Percentiles rank a stretch among this genome's conserved stretches.
phyloP scores from a whole-genome alignment of 2,113 vertebrate species.

The Percopsis transmontana region DNA sequence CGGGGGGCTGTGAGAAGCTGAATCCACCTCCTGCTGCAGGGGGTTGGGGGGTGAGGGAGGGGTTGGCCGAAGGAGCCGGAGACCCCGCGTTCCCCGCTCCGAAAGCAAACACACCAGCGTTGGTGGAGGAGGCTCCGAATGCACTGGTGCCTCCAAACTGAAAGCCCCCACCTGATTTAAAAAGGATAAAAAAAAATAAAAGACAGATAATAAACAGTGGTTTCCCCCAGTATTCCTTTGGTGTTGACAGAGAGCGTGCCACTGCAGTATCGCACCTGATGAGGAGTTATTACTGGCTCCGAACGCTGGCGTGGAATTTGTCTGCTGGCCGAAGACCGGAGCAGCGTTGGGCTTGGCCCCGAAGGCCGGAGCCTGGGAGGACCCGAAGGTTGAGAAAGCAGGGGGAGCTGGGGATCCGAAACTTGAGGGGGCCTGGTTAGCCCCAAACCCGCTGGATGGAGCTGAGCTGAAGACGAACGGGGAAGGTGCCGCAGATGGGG shows the following conservation, averaged over 20 bases:
- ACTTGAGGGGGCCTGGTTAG: constrained; percentile 83
- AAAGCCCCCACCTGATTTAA: constrained; percentile 79
- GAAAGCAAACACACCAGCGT: constrained; percentile 85
- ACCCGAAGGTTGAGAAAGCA: constrained; percentile 47
- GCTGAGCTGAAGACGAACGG: constrained; percentile 84
- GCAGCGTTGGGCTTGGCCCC: constrained; percentile 82
- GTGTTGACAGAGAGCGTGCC: neutral
- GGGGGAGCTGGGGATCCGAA: constrained; percentile 75
- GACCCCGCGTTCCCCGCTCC: constrained; percentile 68
- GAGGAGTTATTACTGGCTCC: constrained; percentile 76
- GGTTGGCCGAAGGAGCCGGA: constrained; percentile 55
- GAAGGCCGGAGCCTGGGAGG: constrained; percentile 83
- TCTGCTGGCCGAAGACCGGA: constrained; percentile 85
- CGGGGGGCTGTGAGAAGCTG: constrained; percentile 75
- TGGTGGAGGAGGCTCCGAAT: constrained; percentile 77
- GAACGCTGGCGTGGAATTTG: constrained; percentile 79
- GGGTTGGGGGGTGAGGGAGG: constrained; percentile 76
- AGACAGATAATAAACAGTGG: neutral
- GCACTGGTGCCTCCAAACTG: constrained; percentile 85
- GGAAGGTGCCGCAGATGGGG: constrained; percentile 65
- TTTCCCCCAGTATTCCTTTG: neutral
- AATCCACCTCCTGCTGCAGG: constrained; percentile 79
- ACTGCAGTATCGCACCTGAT: constrained; percentile 73
- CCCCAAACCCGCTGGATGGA: constrained; percentile 79
- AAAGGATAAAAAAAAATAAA: neutral